A percentile compares a stretch with the other conserved stretches of the same genome.
Conservation (phyloP, 2,113 vertebrate species). For the Malurus melanocephalus region DNA sequence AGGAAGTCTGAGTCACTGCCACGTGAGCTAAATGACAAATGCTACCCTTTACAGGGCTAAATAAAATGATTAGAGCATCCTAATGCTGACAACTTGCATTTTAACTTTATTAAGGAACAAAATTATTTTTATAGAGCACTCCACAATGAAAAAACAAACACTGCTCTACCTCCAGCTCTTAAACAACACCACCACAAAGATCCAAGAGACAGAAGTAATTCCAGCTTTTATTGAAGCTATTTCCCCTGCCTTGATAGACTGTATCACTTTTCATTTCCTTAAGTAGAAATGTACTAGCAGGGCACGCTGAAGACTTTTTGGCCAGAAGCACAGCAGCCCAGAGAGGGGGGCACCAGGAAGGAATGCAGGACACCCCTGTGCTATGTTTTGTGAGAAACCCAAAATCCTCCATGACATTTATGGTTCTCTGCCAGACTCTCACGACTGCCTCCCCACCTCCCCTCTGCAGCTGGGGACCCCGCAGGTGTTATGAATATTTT, state of each 20-base stretch:
- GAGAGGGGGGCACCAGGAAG: not conserved
- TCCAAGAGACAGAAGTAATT: not conserved
- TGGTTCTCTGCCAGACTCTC: not conserved
- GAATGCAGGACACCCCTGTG: not conserved
- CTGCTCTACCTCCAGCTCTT: not conserved
- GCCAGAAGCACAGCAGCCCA: not conserved
- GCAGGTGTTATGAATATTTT: not conserved
- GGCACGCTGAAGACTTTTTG: not conserved
- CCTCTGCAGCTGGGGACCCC: not conserved
- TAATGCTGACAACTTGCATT: not conserved
- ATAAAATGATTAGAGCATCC: not conserved
- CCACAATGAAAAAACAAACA: not conserved
- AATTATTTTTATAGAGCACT: not conserved
- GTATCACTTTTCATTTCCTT: not conserved
- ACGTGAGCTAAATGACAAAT: not conserved
- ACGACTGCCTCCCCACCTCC: not conserved
- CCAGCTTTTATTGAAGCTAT: not conserved
- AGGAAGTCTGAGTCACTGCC: not conserved
- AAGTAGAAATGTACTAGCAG: not conserved
- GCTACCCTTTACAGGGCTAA: not conserved
- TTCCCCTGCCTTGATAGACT: not conserved
- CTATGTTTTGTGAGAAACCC: not conserved
- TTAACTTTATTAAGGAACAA: not conserved
- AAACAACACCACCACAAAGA: not conserved
- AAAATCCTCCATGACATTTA: rapidly evolving